Base-by-base conservation (phyloP, 2,888 invertebrate genomes). In the Syritta pipiens region DNA sequence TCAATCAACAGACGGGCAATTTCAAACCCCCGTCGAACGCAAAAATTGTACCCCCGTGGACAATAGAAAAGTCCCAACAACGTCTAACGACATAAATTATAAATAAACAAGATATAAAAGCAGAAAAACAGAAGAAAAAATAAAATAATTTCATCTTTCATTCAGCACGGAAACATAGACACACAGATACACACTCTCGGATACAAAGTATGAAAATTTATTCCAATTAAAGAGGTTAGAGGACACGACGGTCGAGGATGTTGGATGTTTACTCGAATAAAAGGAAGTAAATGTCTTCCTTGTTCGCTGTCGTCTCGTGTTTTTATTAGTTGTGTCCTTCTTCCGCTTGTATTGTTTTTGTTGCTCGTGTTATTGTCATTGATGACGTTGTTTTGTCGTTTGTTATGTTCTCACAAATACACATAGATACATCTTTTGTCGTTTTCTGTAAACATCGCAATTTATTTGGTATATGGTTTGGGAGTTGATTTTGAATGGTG, bases 341-440 rank as follows among this genome's bases (percentile, higher is more conserved):
- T 79, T 79, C 67, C 67, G 79, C 55, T 74, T 62, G 62, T 68
- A 79, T 79, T 79, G 79, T 79, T 79, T 79, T 79, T 68, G 79
- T 68, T 57, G 22, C 57, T 62, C 30, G 42, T 51, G 32, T 68
- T 74, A 55, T 60, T 74, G 22, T 37, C 62, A 62, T 79, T 74
- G 57, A 62, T 79, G 74, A 67, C 53, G 60, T 71, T 71, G 46
- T 71, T 24, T 10, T 48, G 42, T 32, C 17, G 20, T 22, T 49
- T 24, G 5, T 17, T 37, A 2, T 49, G 5, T 20, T 19, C 22
- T n/a, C n/a, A n/a, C n/a, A n/a, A n/a, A n/a, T n/a, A n/a, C n/a
- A n/a, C n/a, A n/a, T n/a, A n/a, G n/a, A n/a, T n/a, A n/a, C n/a
- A n/a, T n/a, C n/a, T n/a, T 60, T 26, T 26, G 44, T 53, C 63